A percentile compares a stretch with the other conserved stretches of the same genome.
phyloP scores from a whole-genome alignment of 2,888 invertebrate genomes.

The Synergus itoensis region DNA sequence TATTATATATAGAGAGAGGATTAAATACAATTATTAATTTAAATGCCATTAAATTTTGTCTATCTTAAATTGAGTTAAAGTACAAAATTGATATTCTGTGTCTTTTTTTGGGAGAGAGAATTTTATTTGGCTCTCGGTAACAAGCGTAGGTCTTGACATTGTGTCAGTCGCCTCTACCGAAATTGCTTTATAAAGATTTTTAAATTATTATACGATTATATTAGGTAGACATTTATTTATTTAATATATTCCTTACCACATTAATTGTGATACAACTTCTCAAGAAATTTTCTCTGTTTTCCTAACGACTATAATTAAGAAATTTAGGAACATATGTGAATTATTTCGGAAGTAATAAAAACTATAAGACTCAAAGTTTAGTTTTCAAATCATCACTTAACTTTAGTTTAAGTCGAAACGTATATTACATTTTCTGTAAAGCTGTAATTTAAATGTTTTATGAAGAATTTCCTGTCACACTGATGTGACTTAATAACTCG shows the following conservation, averaged over 20 bases:
- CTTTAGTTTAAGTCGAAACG: not conserved
- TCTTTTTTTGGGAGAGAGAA: not conserved
- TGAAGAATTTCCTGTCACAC: not conserved
- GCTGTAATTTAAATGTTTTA: conserved; percentile 17
- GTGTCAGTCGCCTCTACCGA: not conserved
- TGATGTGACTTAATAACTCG: conserved; percentile 1
- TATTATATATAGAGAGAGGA: not conserved
- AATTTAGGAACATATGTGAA: not conserved
- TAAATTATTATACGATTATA: not conserved
- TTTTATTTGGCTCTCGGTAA: not conserved
- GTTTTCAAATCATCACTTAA: not conserved
- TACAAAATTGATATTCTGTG: not conserved
- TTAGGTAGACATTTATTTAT: conserved; percentile 34
- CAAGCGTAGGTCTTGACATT: not conserved
- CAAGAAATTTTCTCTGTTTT: conserved; percentile 12
- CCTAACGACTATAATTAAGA: not conserved
- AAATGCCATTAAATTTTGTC: not conserved
- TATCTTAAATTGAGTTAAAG: not conserved
- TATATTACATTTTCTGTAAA: conserved; percentile 40
- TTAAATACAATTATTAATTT: not conserved
- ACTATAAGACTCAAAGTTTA: not conserved
- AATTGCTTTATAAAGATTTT: not conserved
- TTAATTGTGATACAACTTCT: conserved; percentile 18
- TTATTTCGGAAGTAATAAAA: conserved; percentile 12
- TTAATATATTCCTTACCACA: conserved; percentile 34